A percentile compares a stretch with the other conserved stretches of the same genome.
These are phyloP conservation scores for Gallirallus australis DNA, from an alignment of 2,797 vertebrate species.

Conservation along the genomic window DNA sequence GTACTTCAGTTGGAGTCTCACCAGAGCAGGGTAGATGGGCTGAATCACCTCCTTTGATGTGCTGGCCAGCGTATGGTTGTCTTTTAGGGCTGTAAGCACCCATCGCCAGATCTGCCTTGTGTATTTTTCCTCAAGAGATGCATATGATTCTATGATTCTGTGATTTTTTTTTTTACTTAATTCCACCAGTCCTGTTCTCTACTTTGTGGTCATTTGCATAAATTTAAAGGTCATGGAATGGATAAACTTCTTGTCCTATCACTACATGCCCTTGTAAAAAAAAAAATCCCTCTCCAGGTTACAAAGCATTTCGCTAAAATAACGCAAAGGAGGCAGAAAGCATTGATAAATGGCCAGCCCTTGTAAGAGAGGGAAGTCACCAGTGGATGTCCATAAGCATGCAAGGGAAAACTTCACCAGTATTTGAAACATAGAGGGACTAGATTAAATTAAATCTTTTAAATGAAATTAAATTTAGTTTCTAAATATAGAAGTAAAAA, in stretches of 20 bases:
- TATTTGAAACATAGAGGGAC: background rate
- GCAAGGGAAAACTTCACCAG: background rate
- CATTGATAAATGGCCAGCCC: background rate
- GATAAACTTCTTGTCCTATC: background rate
- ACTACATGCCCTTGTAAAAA: too few species aligned
- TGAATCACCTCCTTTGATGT: background rate
- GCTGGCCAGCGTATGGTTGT: accelerated
- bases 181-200: background rate
- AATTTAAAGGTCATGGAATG: background rate
- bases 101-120: background rate
- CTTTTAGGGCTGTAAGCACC: background rate
- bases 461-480: background rate
- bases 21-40: accelerated
- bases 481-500: background rate
- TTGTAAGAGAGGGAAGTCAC: background rate
- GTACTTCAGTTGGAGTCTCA: background rate
- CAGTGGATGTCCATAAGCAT: background rate
- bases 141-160: background rate
- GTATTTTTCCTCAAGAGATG: background rate
- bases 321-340: background rate
- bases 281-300: too few species aligned
- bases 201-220: background rate
- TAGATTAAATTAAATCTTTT: background rate
- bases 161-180: background rate
- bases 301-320: background rate